Evolutionary conservation across 2,797 vertebrate genomes (phyloP), one percentile per base, ranked within the genome.

Genomic region (Brotula barbata): DNA sequence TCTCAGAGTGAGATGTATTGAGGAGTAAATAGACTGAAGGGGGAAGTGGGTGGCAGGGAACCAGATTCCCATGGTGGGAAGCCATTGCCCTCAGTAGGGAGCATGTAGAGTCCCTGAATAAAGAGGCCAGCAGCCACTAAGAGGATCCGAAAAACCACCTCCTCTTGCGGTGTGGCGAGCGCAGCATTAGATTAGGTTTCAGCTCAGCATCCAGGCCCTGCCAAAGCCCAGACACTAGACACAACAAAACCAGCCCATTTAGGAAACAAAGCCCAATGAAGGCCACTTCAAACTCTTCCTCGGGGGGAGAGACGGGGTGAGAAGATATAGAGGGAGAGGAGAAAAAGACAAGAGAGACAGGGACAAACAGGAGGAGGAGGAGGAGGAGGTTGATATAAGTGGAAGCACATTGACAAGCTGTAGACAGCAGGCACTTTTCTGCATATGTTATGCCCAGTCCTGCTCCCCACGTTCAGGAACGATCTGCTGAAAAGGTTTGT

Each of bases 351-450:
- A 74, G 33, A 62, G 23, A 36, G 39, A 62, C 43, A 50, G 47
- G 21, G 36, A 59, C n/a, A 31, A 63, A 25, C 46, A 53, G 25
- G 25, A 42, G 40, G 36, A 61, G 55, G 33, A 59, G 52, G 49
- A 31, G 64, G 55, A 21, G 42, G 59, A 40, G 63, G 46, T 45
- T 63, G 57, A 68, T 77, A 45, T 87, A 87, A 85, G 78, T 87
- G 75, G 81, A 89, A 84, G 85, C 77, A 88, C 67, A 83, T 75
- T 86, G 81, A 84, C 72, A 73, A 67, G 78, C 73, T 78, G 78
- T 43, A 75, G 81, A 82, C 62, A 80, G 72, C 56, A 86, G 63
- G 53, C 66, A 63, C 45, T 82, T 62, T 55, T 75, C 64, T 78
- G 65, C 55, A 61, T 62, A 62, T 75, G 63, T 45, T 69, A 58